phyloP scores from a whole-genome alignment of 2,888 invertebrate species.

The Macropis europaea region DNA sequence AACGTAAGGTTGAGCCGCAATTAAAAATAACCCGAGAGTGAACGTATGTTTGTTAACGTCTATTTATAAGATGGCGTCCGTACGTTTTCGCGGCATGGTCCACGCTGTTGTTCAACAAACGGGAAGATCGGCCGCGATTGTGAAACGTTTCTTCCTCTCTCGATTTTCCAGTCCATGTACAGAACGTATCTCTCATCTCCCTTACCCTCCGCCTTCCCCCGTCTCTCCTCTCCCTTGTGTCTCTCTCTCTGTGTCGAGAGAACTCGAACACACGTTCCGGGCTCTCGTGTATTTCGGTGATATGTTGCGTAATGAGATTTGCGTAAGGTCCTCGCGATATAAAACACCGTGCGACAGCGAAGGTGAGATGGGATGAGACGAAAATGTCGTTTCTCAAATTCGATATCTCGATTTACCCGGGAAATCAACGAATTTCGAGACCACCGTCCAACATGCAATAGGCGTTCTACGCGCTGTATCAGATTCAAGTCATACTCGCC shows the following conservation, averaged over 20 bases:
- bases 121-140: conserved; percentile 9
- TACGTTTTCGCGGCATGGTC: conserved; percentile 26
- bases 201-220: background rate
- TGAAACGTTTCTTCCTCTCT: conserved; percentile 22
- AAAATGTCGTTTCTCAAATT: conserved; percentile 12
- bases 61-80: conserved; percentile 36
- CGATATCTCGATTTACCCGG: background rate
- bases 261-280: conserved; percentile 64
- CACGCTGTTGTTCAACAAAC: conserved; percentile 19
- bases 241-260: conserved; percentile 26
- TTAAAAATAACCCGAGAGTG: conserved; percentile 38
- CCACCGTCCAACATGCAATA: no score
- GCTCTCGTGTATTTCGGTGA: conserved; percentile 72
- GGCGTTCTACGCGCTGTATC: no score
- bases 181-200: background rate
- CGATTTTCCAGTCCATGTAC: conserved; percentile 32
- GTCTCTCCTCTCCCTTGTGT: background rate
- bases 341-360: conserved; percentile 56
- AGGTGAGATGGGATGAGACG: conserved; percentile 33
- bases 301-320: conserved; percentile 74
- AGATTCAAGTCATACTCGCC: no score
- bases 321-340: conserved; percentile 67
- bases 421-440: no score
- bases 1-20: conserved; percentile 30
- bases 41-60: conserved; percentile 40